Evolutionary conservation across 2,113 vertebrate species (phyloP).

Genomic region (Empidonax alnorum): DNA sequence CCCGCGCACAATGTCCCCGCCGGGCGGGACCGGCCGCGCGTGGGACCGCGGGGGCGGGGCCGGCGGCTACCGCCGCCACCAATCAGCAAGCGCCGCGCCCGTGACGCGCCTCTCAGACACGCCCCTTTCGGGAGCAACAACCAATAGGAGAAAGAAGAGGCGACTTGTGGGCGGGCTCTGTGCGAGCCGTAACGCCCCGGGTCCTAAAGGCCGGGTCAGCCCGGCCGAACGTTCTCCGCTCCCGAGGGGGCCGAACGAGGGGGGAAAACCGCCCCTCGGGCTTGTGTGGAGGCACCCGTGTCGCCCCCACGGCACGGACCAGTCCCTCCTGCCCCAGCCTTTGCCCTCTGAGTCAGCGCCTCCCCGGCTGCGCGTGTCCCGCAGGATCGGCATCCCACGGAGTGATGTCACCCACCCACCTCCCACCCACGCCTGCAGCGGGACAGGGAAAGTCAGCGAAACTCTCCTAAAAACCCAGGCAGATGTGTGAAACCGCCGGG

Average conservation of each 20-base stretch:
- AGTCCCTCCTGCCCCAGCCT: too few species aligned
- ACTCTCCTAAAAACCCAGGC: background rate
- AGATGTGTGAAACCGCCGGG: background rate
- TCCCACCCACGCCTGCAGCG: background rate
- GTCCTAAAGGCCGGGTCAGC: background rate
- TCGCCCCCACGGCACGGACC: too few species aligned
- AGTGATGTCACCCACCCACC: rapidly evolving
- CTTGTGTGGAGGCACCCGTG: background rate
- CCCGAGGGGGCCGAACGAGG: rapidly evolving
- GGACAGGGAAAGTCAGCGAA: background rate
- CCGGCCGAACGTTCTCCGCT: rapidly evolving
- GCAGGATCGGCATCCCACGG: rapidly evolving
- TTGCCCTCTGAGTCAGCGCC: background rate
- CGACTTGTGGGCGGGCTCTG: background rate
- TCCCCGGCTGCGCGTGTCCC: rapidly evolving
- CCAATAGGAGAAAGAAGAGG: background rate
- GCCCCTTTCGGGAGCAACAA: rapidly evolving
- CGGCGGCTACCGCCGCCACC: background rate
- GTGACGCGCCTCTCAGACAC: background rate
- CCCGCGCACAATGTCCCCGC: background rate
- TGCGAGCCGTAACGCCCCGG: rapidly evolving
- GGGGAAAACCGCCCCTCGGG: background rate
- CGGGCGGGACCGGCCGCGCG: conserved; percentile 51
- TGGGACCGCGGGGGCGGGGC: conserved; percentile 2
- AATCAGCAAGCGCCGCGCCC: background rate